Evolutionary conservation across 2,113 vertebrate genomes (phyloP).

Genomic region (Pogonocichla stellata): DNA sequence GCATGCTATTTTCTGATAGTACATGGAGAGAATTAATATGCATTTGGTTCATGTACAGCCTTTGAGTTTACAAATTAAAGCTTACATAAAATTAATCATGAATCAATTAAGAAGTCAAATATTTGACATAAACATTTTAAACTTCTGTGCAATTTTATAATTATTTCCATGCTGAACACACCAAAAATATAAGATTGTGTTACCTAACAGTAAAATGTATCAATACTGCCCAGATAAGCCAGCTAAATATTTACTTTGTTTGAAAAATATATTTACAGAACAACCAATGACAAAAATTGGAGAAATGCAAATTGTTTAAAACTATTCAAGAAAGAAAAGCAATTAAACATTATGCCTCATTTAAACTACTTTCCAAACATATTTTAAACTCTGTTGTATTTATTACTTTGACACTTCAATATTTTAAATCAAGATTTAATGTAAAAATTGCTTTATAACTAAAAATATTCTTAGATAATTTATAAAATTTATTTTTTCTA

Average conservation of each 20-base stretch:
- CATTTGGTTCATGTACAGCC: background rate
- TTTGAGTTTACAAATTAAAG: background rate
- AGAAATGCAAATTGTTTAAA: background rate
- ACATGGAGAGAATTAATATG: background rate
- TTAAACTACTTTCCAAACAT: background rate
- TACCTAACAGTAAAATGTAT: background rate
- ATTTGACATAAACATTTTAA: slow-evolving; percentile 7
- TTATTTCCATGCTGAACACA: background rate
- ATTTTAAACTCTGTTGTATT: background rate
- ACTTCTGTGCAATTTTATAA: background rate
- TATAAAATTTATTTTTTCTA: background rate
- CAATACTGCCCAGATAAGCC: background rate
- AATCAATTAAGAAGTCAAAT: background rate
- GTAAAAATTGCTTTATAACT: background rate
- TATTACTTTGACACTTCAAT: background rate
- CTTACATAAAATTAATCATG: background rate
- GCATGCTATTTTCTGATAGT: slow-evolving; percentile 6
- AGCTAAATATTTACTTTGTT: background rate
- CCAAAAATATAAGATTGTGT: background rate
- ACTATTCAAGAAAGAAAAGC: background rate
- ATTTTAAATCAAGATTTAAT: background rate
- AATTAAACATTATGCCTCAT: background rate
- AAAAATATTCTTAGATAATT: background rate
- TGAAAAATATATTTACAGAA: background rate
- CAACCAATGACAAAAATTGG: background rate